Evolutionary conservation across 2,888 invertebrate genomes (phyloP).

Genomic region (Ctena decussata): DNA sequence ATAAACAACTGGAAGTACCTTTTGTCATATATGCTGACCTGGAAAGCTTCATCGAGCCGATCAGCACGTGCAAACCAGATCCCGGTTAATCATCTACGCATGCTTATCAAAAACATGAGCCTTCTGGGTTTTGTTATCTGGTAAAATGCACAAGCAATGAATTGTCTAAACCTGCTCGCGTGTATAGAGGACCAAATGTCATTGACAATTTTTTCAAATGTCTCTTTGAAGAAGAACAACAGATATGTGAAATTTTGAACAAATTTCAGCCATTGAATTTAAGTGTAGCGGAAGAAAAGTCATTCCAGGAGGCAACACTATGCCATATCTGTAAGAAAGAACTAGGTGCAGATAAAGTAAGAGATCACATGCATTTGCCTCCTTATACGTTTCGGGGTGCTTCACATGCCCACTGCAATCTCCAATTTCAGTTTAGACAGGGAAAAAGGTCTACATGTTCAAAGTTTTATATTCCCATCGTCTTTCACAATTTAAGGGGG

Average conservation of each 20-base stretch:
- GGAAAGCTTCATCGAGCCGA: constrained; percentile 31
- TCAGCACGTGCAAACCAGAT: constrained; percentile 25
- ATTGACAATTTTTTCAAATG: constrained; percentile 27
- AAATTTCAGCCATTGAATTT: constrained; percentile 16
- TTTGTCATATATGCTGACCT: constrained; percentile 43
- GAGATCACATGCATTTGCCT: constrained; percentile 6
- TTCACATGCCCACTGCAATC: not conserved
- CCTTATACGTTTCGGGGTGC: not conserved
- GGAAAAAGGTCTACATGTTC: not conserved
- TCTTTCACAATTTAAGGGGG: constrained; percentile 53
- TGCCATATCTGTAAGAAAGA: constrained; percentile 42
- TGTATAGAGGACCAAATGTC: constrained; percentile 34
- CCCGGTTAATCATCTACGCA: constrained; percentile 37
- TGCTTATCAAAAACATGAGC: constrained; percentile 42
- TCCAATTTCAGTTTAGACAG: constrained; percentile 6
- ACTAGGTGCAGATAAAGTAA: not conserved
- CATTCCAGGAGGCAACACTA: constrained; percentile 22
- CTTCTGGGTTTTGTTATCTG: constrained; percentile 28
- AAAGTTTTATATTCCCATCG: constrained; percentile 36
- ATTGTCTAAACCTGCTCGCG: constrained; percentile 17
- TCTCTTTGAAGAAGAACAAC: constrained; percentile 30
- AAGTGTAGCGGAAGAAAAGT: too few relatives aligned
- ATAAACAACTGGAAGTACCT: constrained; percentile 35
- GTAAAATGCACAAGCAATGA: constrained; percentile 27
- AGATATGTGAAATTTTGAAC: constrained; percentile 29